phyloP scores from a whole-genome alignment of 2,797 vertebrate species.

The Lindbergichthys nudifrons region DNA sequence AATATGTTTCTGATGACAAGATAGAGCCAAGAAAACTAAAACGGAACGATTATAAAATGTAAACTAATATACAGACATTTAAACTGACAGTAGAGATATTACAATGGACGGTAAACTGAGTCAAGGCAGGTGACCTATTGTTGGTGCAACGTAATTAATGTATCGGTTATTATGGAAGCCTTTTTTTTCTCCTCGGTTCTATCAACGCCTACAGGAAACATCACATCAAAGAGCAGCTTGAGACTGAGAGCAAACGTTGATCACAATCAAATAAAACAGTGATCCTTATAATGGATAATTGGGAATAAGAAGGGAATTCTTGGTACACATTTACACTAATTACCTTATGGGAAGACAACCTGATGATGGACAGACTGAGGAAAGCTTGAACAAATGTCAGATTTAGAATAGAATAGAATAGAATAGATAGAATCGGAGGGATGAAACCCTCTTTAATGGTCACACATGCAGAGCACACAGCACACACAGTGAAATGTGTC shows the following conservation, averaged over 20 bases:
- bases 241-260: slow-evolving; percentile 53
- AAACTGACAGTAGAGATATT: not conserved
- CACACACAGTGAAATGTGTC: too few species aligned
- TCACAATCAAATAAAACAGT: slow-evolving; percentile 28
- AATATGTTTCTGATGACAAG: too few species aligned
- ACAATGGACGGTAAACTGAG: slow-evolving; percentile 15
- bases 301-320: slow-evolving; percentile 8
- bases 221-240: slow-evolving; percentile 48
- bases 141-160: slow-evolving; percentile 16
- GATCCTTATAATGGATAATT: slow-evolving; percentile 31
- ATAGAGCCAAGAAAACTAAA: too few species aligned
- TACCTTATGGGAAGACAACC: not conserved
- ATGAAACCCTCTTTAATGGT: too few species aligned
- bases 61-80: too few species aligned
- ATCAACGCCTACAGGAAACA: slow-evolving; percentile 51
- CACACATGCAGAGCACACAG: too few species aligned
- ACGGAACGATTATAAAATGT: too few species aligned
- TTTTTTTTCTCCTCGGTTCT: slow-evolving; percentile 28
- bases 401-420: not conserved
- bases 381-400: not conserved
- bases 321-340: not conserved
- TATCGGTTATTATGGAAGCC: not conserved
- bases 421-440: too few species aligned
- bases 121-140: slow-evolving; percentile 25
- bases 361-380: not conserved